phyloP scores from a whole-genome alignment of 2,113 vertebrate genomes.

The Vicugna pacos region DNA sequence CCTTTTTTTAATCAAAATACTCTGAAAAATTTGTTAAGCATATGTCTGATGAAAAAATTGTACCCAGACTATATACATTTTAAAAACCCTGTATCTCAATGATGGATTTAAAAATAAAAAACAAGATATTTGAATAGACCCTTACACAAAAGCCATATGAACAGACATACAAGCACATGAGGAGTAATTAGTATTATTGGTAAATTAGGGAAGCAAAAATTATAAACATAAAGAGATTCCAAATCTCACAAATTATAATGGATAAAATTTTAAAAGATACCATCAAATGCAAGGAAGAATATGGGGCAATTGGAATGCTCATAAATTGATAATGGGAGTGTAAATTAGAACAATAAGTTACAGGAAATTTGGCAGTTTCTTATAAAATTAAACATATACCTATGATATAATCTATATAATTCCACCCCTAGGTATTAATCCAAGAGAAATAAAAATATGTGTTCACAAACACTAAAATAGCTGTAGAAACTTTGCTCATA shows the following conservation, averaged over 20 bases:
- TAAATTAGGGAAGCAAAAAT: neutral
- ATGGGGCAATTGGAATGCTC: neutral
- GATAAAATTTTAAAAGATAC: neutral
- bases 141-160: neutral
- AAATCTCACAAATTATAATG: neutral
- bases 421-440: neutral
- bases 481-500: neutral
- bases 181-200: neutral
- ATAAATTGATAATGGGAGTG: neutral
- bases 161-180: neutral
- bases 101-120: neutral
- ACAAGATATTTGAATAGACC: neutral
- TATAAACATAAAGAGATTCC: neutral
- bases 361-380: neutral
- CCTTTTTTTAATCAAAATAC: neutral
- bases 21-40: neutral
- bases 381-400: neutral
- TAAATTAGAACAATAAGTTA: neutral
- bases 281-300: neutral
- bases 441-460: neutral
- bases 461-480: neutral
- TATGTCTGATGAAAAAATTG: neutral
- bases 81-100: neutral
- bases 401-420: neutral
- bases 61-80: neutral